A percentile compares a stretch with the other conserved stretches of the same genome.
phyloP scores from a whole-genome alignment of 2,797 vertebrate genomes.

The Eulemur mongoz region DNA sequence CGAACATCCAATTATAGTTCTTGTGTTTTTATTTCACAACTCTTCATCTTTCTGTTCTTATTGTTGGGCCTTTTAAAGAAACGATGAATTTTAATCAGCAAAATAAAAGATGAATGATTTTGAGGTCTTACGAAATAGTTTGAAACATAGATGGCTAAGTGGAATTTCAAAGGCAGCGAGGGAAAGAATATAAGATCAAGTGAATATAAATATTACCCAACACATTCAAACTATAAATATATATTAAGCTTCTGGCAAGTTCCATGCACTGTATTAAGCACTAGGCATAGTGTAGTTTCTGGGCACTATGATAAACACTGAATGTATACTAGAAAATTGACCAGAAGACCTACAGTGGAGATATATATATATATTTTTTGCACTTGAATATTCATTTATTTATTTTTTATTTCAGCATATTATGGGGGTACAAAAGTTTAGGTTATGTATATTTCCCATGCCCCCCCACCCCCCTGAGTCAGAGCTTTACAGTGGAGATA shows the following conservation, averaged over 20 bases:
- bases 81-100: slow-evolving; percentile 56
- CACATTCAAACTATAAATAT: neutral
- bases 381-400: too few relatives aligned
- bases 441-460: too few relatives aligned
- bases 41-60: slow-evolving; percentile 47
- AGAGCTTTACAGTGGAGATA: neutral
- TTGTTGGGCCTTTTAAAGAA: slow-evolving; percentile 20
- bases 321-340: neutral
- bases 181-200: neutral
- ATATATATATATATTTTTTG: neutral
- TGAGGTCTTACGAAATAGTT: slow-evolving; percentile 24
- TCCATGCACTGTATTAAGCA: neutral
- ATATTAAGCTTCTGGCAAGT: neutral
- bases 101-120: slow-evolving; percentile 61
- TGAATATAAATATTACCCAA: neutral
- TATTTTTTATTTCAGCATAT: too few relatives aligned
- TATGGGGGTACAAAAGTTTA: too few relatives aligned
- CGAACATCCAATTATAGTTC: slow-evolving; percentile 48
- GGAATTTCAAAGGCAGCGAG: slow-evolving; percentile 16
- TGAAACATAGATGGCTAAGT: neutral
- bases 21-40: slow-evolving; percentile 65
- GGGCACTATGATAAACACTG: neutral
- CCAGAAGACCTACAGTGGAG: neutral
- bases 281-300: neutral
- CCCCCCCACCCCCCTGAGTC: too few relatives aligned